Base-by-base conservation (phyloP, 2,888 invertebrate genomes). In the Megastigmus dorsalis region DNA sequence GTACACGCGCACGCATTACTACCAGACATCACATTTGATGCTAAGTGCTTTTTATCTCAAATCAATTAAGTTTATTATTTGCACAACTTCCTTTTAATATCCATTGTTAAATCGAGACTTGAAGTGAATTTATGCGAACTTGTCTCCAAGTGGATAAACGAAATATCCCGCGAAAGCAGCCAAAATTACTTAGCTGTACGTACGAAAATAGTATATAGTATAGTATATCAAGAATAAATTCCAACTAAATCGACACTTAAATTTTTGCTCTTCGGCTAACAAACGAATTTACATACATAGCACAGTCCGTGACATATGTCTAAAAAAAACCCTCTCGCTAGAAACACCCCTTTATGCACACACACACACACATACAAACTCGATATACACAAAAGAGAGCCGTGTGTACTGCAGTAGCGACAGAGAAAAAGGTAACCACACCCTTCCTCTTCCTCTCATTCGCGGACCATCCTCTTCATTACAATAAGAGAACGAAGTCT, bases 231-330 rank as follows among this genome's bases (percentile, higher is more conserved):
- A 33, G 18, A 20, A 38, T 50, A 23, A 10, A 15, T 63, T 28
- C 9, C 18, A 0, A 30, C 57, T 38, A 38, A 65, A 72, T 60
- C 23, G 20, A 41, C 50, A 65, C 43, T 45, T 57, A 55, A 65
- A 66, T 66, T 59, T 66, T 33, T 10, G 15, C 38, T 55, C 54
- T 28, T 13, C 48, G 28, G 9, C 20, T 18, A 59, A 72, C 59
- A 59, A 72, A 33, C 38, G 50, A 65, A 65, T 72, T 65, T 59
- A 33, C 59, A 72, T 72, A 63, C n/a, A n/a, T 36, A 45, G 45
- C 20, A 28, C 23, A 23, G 23, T 10, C 52, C 28, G 36, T 38
- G 55, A 63, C 63, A 71, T 71, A 71, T 63, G 63, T 48, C 23
- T 13, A 36, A 62, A 70, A 68, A 67, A 54, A 62, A 62, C 26